These are phyloP conservation scores for Macrocentrus cingulum DNA, from an alignment of 1,140 invertebrate genomes.

Conservation along the genomic window DNA sequence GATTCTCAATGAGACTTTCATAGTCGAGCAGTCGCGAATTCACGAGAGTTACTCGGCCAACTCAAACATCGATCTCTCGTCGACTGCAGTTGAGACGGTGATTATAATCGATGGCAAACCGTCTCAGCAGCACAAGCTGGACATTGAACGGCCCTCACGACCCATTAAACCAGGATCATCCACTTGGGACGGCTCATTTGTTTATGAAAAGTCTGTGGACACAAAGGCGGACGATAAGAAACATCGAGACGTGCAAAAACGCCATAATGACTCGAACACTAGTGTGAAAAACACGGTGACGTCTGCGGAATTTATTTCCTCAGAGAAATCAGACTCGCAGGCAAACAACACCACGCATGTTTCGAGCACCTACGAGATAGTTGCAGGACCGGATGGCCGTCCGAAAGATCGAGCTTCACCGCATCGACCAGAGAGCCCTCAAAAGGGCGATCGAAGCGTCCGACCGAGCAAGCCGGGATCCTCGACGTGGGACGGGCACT, in stretches of 20 bases:
- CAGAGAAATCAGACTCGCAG: not conserved
- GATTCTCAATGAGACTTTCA: slow-evolving; percentile 27
- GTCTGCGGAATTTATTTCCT: slow-evolving; percentile 10
- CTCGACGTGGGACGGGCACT: slow-evolving; percentile 33
- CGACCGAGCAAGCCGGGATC: slow-evolving; percentile 24
- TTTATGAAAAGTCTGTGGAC: slow-evolving; percentile 24
- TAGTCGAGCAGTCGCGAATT: slow-evolving; percentile 33
- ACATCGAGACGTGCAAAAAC: not conserved
- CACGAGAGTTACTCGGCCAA: slow-evolving; percentile 40
- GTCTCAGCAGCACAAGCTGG: too few relatives aligned
- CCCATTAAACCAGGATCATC: slow-evolving; percentile 29
- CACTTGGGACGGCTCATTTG: slow-evolving; percentile 33
- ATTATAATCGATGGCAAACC: slow-evolving; percentile 44
- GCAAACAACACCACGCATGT: too few relatives aligned
- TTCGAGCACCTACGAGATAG: too few relatives aligned
- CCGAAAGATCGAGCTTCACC: slow-evolving; percentile 8
- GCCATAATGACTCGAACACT: not conserved
- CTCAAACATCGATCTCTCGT: slow-evolving; percentile 34
- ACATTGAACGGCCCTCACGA: not conserved
- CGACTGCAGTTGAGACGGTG: slow-evolving; percentile 43
- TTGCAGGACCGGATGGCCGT: not conserved
- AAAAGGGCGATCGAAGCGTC: slow-evolving; percentile 20
- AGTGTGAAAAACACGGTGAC: not conserved
- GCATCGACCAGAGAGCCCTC: not conserved
- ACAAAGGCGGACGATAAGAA: not conserved